These are phyloP conservation scores for Ostrea denselamellosa DNA, from an alignment of 1,140 invertebrate genomes.

Conservation along the genomic window DNA sequence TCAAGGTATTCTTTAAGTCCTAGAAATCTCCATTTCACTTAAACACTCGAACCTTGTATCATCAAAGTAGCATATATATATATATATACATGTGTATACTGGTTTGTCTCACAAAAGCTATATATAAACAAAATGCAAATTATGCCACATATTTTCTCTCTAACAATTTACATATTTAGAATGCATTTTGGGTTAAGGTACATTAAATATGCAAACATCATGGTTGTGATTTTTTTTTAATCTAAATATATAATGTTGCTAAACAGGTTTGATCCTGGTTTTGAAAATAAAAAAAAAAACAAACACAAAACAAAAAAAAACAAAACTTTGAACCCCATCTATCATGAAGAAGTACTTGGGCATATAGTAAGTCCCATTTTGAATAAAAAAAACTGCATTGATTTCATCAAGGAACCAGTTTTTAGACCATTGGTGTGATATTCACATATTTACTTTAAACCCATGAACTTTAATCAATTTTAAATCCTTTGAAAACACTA, in stretches of 20 bases:
- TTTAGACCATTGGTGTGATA: not conserved
- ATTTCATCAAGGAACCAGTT: not conserved
- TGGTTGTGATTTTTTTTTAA: not conserved
- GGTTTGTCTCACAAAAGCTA: not conserved
- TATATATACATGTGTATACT: too few species aligned
- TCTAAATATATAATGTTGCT: not conserved
- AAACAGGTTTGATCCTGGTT: slow-evolving; percentile 12
- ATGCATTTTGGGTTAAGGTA: not conserved
- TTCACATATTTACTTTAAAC: not conserved
- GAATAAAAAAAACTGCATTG: not conserved
- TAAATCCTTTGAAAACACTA: not conserved
- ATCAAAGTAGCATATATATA: not conserved
- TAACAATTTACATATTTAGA: slow-evolving; percentile 27
- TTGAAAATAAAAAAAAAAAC: not conserved
- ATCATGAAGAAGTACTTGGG: too few species aligned
- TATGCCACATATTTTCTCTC: not conserved
- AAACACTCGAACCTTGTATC: not conserved
- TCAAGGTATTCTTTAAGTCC: not conserved
- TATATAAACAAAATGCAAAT: not conserved
- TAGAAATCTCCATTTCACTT: not conserved
- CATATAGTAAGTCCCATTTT: too few species aligned
- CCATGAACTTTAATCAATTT: slow-evolving; percentile 4
- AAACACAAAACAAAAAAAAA: too few species aligned
- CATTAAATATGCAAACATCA: slow-evolving; percentile 31
- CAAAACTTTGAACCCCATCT: not conserved